Base-by-base conservation (phyloP, 2,888 invertebrate species). In the Heliconius cydno region DNA sequence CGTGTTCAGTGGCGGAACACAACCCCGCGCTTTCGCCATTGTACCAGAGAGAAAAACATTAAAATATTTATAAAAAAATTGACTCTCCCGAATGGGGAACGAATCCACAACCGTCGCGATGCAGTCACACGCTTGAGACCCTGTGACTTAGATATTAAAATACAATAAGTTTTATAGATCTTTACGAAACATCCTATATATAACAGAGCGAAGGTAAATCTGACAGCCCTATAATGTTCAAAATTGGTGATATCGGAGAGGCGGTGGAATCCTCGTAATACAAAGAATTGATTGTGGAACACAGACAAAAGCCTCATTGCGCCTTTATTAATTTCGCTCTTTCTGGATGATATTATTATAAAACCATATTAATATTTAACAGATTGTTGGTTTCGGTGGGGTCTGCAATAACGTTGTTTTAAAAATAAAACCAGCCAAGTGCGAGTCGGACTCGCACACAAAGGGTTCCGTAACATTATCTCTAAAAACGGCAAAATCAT, bases 281-380 rank as follows among this genome's bases (percentile, higher is more conserved):
- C 87, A 90, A 88, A 86, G 88, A 89, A 89, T 88, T 90, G 88
- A 88, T 88, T 89, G 87, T 86, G 86, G 88, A 86, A 84, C 86
- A 85, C 83, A 86, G 86, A 87, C 88, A 89, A 90, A 86, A 87
- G 88, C 85, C 83, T 85, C 85, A 86, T 84, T 79, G 84, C 83
- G 85, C 85, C 86, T 86, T 88, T 90, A 89, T 90, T 90, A 90
- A 89, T 89, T 88, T 87, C 85, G 81, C 83, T 84, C 85, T 83
- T 83, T 81, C 72, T 7, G 67, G 38, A 67, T 73, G 15, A 60
- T 65, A 74, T 41, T 77, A 70, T 76, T 74, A 41, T 78, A 66
- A 75, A 22, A 66, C 72, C 76, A 70, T 66, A 72, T 76, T 38
- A 79, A 79, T 38, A 70, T 34, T 38, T 22, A 68, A 60, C 15